Base-by-base conservation (phyloP, 2,888 invertebrate genomes). In the Prostheceraeus crozeri region DNA sequence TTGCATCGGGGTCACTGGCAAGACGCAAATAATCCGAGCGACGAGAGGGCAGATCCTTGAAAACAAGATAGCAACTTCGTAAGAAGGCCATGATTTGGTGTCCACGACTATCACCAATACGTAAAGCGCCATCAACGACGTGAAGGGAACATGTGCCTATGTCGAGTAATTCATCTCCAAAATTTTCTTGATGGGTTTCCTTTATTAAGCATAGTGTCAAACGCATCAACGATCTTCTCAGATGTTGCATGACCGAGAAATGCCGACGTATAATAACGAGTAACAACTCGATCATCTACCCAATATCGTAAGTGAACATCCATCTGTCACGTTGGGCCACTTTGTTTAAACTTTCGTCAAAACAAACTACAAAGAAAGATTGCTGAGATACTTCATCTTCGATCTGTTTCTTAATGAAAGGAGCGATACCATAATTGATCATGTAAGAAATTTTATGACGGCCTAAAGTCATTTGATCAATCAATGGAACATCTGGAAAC, bases 271-370 rank as follows among this genome's bases (percentile, higher is more conserved):
- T 14, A 19, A 21, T 19, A 48, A n/a, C 48, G 23, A 10, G 48
- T 48, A 30, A 48, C 48, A 48, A 48, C 48, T 48, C 28, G 23
- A 48, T 48, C 48, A 19, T 48, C 48, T 8, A 48, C 48, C 48
- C 48, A 48, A 19, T 19, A 48, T 21, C 23, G 4, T 21, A 48
- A n/a, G 28, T 48, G 48, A 19, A 48, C 23, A 21, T 48, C 48
- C 48, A 48, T 48, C 19, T 48, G 48, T 30, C 48, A 19, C 23
- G 14, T 4, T 48, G 48, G 23, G 48, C 14, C 19, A 48, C 8
- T 21, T 48, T 48, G 28, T 48, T 48, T 3, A 48, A 30, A 21
- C 19, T 19, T 19, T 48, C 48, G n/a, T 48, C 48, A 48, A 48
- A 48, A 48, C 48, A 10, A 14, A 19, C 48, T 6, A 48, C 48